Conservation (phyloP, 2,888 invertebrate genomes). For the Microctonus aethiopoides region DNA sequence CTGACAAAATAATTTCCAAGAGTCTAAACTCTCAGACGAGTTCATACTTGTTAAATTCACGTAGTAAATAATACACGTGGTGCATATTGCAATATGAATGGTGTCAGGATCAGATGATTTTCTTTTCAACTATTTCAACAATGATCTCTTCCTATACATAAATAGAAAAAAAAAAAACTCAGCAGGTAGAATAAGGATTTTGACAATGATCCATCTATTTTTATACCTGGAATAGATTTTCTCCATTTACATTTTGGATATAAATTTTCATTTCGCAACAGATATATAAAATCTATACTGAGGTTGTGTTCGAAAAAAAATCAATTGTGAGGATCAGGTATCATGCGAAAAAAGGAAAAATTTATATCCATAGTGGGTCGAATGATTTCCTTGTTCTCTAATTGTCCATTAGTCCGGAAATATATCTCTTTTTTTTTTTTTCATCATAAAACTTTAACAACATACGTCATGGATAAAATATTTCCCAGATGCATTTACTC, state of each 20-base stretch:
- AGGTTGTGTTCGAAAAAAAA: neutral
- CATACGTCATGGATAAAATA: too few relatives aligned
- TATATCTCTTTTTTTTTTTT: neutral
- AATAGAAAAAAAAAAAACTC: too few relatives aligned
- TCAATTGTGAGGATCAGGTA: neutral
- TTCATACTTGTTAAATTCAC: neutral
- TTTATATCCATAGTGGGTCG: neutral
- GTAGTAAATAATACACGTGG: neutral
- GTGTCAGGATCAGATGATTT: neutral
- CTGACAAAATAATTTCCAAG: neutral
- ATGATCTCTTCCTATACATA: too few relatives aligned
- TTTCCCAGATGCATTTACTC: too few relatives aligned
- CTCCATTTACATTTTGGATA: neutral
- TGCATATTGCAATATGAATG: too few relatives aligned
- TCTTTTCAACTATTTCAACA: too few relatives aligned
- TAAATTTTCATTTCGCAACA: neutral
- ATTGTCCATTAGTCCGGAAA: neutral
- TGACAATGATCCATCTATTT: neutral
- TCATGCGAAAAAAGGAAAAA: neutral
- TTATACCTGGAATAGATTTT: neutral
- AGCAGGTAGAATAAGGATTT: too few relatives aligned
- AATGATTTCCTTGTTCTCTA: neutral
- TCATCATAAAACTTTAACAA: neutral
- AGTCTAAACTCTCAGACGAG: neutral
- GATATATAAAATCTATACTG: neutral